A percentile compares a stretch with the other conserved stretches of the same genome.
Conservation (phyloP, 2,113 vertebrate species). For the Odontophorus gujanensis region DNA sequence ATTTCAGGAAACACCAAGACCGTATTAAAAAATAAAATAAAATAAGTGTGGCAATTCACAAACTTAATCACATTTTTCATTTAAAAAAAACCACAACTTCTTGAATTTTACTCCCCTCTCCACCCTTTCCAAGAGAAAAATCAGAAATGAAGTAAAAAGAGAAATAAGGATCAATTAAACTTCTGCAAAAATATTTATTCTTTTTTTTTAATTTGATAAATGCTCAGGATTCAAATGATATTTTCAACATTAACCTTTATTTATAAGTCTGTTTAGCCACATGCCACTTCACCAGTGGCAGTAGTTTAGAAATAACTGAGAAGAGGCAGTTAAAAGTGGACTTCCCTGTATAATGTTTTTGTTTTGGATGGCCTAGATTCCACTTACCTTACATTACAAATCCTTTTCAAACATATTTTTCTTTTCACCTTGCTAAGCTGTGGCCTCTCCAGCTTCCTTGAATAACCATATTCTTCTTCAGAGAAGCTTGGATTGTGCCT, state of each 20-base stretch:
- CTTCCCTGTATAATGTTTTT: not conserved
- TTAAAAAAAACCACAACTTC: not conserved
- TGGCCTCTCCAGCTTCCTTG: slow-evolving; percentile 21
- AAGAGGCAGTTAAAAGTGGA: slow-evolving; percentile 3
- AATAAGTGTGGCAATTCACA: not conserved
- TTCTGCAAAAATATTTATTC: not conserved
- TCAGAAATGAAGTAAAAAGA: not conserved
- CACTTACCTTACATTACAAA: slow-evolving; percentile 48
- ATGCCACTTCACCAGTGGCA: not conserved
- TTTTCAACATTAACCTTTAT: not conserved
- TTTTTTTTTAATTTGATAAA: not conserved
- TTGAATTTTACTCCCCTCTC: not conserved
- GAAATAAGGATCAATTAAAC: not conserved
- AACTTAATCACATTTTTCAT: not conserved
- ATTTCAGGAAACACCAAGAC: not conserved
- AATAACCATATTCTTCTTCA: not conserved
- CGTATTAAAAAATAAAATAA: accelerated
- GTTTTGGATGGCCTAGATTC: slow-evolving; percentile 15
- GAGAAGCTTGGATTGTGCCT: slow-evolving; percentile 18
- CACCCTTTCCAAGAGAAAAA: not conserved
- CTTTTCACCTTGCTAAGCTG: slow-evolving; percentile 49
- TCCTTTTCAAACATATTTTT: slow-evolving; percentile 41
- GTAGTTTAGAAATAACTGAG: not conserved
- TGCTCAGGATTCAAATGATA: not conserved
- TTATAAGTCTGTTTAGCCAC: not conserved